These are phyloP conservation scores for Hypomecis atomaria DNA, from an alignment of 2,888 invertebrate genomes.

Conservation along the genomic window DNA sequence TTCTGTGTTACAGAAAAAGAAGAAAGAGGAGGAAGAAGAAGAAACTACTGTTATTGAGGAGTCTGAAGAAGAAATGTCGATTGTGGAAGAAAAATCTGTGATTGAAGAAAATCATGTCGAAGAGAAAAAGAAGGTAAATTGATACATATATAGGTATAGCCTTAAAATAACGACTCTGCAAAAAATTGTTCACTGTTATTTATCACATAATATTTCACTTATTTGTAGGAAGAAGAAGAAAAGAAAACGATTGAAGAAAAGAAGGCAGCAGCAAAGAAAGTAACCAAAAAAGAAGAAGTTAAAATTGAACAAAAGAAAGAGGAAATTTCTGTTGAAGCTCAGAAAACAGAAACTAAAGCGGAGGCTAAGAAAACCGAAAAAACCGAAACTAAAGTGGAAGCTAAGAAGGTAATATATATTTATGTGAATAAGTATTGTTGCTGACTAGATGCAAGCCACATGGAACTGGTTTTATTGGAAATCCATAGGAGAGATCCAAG, in stretches of 20 bases:
- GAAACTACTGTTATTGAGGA: conserved; percentile 77
- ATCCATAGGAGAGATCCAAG: too few relatives aligned
- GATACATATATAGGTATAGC: too few relatives aligned
- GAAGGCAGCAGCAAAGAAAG: conserved; percentile 64
- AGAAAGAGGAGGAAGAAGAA: conserved; percentile 78
- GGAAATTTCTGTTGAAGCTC: conserved; percentile 49
- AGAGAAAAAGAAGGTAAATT: conserved; percentile 71
- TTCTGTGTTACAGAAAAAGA: conserved; percentile 72
- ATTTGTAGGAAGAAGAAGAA: conserved; percentile 47
- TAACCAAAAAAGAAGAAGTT: conserved; percentile 71
- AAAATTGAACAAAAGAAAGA: conserved; percentile 52
- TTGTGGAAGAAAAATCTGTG: conserved; percentile 77
- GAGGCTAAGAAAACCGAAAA: conserved; percentile 69
- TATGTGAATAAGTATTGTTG: neutral
- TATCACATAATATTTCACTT: neutral
- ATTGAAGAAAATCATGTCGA: conserved; percentile 82
- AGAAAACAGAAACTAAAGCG: conserved; percentile 65
- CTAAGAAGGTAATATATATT: conserved; percentile 21
- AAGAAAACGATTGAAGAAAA: conserved; percentile 57
- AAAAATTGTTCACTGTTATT: too few relatives aligned
- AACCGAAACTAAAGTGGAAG: conserved; percentile 60
- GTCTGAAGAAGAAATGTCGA: conserved; percentile 81
- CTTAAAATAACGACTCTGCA: too few relatives aligned
- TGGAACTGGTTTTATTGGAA: too few relatives aligned
- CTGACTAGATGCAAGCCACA: too few relatives aligned